Base-by-base conservation (phyloP, 2,797 vertebrate genomes). In the Enteromius afrohamiltoni region DNA sequence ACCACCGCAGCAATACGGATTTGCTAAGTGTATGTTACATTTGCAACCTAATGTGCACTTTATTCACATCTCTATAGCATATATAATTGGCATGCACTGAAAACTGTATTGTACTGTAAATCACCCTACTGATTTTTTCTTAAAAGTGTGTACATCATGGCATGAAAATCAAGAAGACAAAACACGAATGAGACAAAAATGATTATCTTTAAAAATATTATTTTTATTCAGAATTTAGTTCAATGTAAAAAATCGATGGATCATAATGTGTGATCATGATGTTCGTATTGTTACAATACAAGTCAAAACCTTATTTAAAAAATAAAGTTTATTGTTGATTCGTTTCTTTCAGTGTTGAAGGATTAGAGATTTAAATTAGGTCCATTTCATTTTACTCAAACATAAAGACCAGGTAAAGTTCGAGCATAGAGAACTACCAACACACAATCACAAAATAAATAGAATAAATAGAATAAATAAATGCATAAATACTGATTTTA, bases 281-380 rank as follows among this genome's bases (percentile, higher is more conserved):
- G 4, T 77, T 19, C 19, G 84, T 88, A 84, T 84, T 88, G 86
- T n/a, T 87, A 64, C 82, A 88, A 88, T 86, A 88, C 78, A 88
- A 6, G 40, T 16, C n/a, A 47, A 62, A 65, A 83, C 79, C 37
- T 8, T 11, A 10, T 14, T 40, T 42, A 42, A 67, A 17, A 70
- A 47, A 19, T 31, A 34, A 47, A 62, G 42, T 17, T 88, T 83
- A 85, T 75, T 45, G 71, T 51, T 29, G 11, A 70, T 9, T 16
- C 1, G 13, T 82, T 34, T 62, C 53, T 17, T 73, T 55, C 34
- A 37, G 1, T 60, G 77, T 8, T 26, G 14, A 64, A 26, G 7
- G 10, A 42, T 42, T 42, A 42, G 11, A 47, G 45, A 14, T 69
- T 69, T 13, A 17, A 26, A 29, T 6, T 47, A n/a, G 5, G 51